Evolutionary conservation across 2,888 invertebrate genomes (phyloP).

Genomic region (Adineta ricciae): DNA sequence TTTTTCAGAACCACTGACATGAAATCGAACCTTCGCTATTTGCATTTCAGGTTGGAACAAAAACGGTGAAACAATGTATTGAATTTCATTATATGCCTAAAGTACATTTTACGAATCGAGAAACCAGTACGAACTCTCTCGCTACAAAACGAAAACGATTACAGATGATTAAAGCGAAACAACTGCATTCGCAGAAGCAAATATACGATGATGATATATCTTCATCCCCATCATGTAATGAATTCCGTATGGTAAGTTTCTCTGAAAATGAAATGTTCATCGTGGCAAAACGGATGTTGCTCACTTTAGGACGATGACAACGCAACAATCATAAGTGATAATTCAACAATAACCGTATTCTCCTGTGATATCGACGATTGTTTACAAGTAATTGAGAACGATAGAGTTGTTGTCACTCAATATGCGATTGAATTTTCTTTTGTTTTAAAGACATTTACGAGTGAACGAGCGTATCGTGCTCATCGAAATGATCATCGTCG

Average conservation of each 20-base stretch:
- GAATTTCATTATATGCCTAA: slow-evolving; percentile 99
- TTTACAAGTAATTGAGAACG: too few relatives aligned
- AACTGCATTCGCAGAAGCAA: not conserved
- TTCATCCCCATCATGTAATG: not conserved
- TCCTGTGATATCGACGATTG: too few relatives aligned
- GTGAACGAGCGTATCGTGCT: not conserved
- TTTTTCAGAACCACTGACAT: not conserved
- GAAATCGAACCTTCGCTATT: too few relatives aligned
- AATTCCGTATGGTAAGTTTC: not conserved
- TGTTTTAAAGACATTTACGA: not conserved
- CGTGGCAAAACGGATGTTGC: too few relatives aligned
- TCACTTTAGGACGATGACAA: too few relatives aligned
- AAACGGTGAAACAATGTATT: slow-evolving; percentile 77
- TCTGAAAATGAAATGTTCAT: not conserved
- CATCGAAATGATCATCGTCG: slow-evolving; percentile 21
- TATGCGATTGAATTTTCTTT: too few relatives aligned
- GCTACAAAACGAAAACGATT: not conserved
- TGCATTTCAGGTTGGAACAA: slow-evolving; percentile 58
- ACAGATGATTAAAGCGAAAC: not conserved
- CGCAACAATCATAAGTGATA: too few relatives aligned
- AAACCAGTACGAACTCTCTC: not conserved
- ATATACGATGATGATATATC: not conserved
- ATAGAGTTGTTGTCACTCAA: too few relatives aligned
- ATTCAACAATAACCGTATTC: too few relatives aligned
- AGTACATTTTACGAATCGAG: slow-evolving; percentile 69